Base-by-base conservation (phyloP, 2,888 invertebrate genomes). In the Dioctria rufipes region DNA sequence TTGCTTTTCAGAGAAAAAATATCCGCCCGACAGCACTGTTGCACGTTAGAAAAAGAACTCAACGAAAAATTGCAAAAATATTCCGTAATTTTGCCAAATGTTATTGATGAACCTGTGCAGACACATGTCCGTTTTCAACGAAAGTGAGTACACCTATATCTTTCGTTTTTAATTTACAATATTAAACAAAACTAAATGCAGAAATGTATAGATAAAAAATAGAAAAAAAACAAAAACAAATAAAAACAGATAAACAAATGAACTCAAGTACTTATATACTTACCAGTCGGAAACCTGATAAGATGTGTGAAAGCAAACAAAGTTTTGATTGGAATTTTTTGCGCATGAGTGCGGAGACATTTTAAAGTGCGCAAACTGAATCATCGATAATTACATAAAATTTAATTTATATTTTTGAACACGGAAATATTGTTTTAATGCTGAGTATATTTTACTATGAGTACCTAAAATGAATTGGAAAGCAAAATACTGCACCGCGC, bases 1-100 rank as follows among this genome's bases (percentile, higher is more conserved):
- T 65, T 65, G 25, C 25, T 51, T 85, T 86, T 25, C 80, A 87
- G 87, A 65, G 89, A 89, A 82, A 83, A 87, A 78, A 83, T 84
- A 6, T 82, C 83, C 69, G 85, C 87, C 8, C 85, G 85, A 39
- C 86, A 87, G n/a, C 85, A 86, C 71, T 83, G 87, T 42, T 81
- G 85, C 73, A 83, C 85, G 66, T 85, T 84, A 49, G 87, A 87
- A 39, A 86, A 87, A 11, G 84, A 85, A 46, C 84, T 85, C 65
- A 86, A 87, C 83, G 84, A 86, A 49, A 84, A 85, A 79, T 84
- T 89, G 40, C 85, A 86, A 71, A 87, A 88, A 80, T 91, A 92
- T 67, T 92, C 93, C 82, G 91, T 93, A 25, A 90, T 94, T 61
- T 89, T 93, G 82, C 93, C 94, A 0, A 94, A 94, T 84, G 91